These are phyloP conservation scores for Coregonus clupeaformis DNA, from an alignment of 2,113 vertebrate species.

Conservation along the genomic window DNA sequence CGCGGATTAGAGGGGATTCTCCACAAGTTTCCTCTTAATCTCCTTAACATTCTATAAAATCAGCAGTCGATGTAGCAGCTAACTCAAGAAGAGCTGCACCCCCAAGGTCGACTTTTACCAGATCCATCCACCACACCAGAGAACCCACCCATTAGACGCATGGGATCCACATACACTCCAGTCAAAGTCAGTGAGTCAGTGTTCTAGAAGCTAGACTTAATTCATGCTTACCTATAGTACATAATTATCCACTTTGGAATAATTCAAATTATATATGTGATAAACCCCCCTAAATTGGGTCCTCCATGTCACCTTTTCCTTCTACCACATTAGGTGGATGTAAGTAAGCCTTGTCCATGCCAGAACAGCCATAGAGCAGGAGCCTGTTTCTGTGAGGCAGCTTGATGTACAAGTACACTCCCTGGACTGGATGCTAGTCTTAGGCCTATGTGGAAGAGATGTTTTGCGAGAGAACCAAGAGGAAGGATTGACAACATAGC, in stretches of 20 bases:
- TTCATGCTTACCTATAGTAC: too few relatives aligned
- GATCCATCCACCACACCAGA: slow-evolving; percentile 13
- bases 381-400: too few relatives aligned
- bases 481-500: slow-evolving; percentile 44
- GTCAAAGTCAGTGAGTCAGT: neutral
- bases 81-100: slow-evolving; percentile 24
- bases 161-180: neutral
- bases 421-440: too few relatives aligned
- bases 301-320: slow-evolving; percentile 29
- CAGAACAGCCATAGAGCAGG: too few relatives aligned
- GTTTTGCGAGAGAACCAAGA: slow-evolving; percentile 51
- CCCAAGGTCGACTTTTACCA: slow-evolving; percentile 55
- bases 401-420: slow-evolving; percentile 16
- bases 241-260: too few relatives aligned
- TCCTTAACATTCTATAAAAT: slow-evolving; percentile 51
- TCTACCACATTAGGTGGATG: slow-evolving; percentile 53
- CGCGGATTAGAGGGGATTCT: slow-evolving; percentile 67
- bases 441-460: slow-evolving; percentile 11
- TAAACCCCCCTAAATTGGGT: too few relatives aligned
- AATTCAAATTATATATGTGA: too few relatives aligned
- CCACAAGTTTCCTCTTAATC: slow-evolving; percentile 62
- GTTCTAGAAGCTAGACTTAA: neutral
- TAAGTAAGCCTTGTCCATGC: too few relatives aligned
- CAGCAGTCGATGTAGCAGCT: slow-evolving; percentile 40
- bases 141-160: neutral